Conservation (phyloP, 2,797 vertebrate species). For the Anniella stebbinsi region DNA sequence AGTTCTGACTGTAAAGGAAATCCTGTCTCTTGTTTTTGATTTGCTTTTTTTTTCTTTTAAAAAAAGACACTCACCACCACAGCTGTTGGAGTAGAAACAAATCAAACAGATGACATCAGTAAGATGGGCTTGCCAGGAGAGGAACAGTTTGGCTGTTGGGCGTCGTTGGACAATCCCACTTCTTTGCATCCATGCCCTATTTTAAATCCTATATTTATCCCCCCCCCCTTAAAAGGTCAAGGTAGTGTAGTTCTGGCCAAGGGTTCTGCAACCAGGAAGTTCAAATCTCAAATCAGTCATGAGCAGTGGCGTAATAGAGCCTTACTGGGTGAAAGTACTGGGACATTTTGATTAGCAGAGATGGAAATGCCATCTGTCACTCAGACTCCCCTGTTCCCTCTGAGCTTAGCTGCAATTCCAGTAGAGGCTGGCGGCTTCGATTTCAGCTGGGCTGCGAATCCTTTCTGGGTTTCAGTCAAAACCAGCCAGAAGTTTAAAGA, state of each 20-base stretch:
- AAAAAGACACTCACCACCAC: neutral
- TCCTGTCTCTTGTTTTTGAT: slow-evolving; percentile 40
- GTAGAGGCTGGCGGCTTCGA: too few relatives aligned
- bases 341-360: too few relatives aligned
- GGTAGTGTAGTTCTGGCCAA: neutral
- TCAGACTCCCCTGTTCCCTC: too few relatives aligned
- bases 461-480: too few relatives aligned
- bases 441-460: too few relatives aligned
- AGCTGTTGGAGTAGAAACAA: slow-evolving; percentile 11
- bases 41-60: neutral
- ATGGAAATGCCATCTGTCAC: too few relatives aligned
- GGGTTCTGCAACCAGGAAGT: neutral
- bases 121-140: neutral
- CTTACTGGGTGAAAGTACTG: too few relatives aligned
- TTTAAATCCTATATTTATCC: neutral
- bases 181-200: neutral
- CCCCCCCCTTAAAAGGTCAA: neutral
- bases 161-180: neutral
- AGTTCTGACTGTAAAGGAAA: slow-evolving; percentile 55
- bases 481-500: too few relatives aligned
- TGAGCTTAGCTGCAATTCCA: too few relatives aligned
- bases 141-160: neutral
- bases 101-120: slow-evolving; percentile 8
- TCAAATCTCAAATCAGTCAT: neutral
- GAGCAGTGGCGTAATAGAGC: too few relatives aligned